phyloP scores from a whole-genome alignment of 1,140 invertebrate species.

The Polypedilum vanderplanki region DNA sequence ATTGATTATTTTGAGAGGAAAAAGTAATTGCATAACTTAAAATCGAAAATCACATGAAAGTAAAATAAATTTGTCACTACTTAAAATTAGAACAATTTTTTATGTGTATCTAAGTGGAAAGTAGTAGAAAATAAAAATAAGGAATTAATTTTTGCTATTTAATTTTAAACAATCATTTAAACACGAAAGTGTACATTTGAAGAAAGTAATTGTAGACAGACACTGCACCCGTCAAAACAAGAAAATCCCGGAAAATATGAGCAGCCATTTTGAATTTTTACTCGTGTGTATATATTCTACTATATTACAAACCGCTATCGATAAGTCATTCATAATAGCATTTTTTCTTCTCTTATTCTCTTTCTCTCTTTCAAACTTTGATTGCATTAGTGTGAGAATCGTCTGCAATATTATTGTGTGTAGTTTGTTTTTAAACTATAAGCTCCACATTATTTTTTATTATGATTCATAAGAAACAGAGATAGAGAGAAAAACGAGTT shows the following conservation, averaged over 20 bases:
- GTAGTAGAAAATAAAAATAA: neutral
- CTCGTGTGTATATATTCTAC: neutral
- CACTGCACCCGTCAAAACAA: neutral
- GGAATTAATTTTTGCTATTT: neutral
- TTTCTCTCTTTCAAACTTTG: neutral
- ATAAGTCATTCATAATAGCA: neutral
- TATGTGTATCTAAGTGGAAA: neutral
- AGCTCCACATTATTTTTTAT: neutral
- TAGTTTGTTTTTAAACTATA: neutral
- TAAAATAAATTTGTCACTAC: neutral
- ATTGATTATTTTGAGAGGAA: neutral
- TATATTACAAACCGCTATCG: conserved; percentile 5
- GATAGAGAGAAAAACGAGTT: neutral
- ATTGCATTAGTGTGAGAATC: neutral
- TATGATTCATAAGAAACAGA: neutral
- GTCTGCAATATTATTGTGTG: conserved; percentile 17
- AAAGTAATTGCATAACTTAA: conserved; percentile 6
- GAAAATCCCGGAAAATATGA: conserved; percentile 17
- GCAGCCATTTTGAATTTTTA: conserved; percentile 10
- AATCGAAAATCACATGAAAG: neutral
- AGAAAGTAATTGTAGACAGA: neutral
- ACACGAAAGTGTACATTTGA: neutral
- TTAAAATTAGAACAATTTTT: neutral
- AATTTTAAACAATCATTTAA: neutral
- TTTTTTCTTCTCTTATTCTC: neutral